Evolutionary conservation across 2,797 vertebrate genomes (phyloP), one percentile per base, ranked within the genome.

Genomic region (Oophaga sylvatica): DNA sequence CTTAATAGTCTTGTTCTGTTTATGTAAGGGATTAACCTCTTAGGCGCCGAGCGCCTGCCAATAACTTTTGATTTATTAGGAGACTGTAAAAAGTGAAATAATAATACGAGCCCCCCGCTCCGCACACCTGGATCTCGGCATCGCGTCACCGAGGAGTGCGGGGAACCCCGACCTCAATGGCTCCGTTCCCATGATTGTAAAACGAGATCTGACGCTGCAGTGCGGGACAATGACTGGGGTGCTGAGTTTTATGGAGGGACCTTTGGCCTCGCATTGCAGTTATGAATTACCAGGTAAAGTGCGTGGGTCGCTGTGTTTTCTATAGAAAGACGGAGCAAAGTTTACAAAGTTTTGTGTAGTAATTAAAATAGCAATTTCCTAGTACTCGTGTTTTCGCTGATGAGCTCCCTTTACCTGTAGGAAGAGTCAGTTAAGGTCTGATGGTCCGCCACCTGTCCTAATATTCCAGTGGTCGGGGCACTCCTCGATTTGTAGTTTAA

Each of bases 11-110:
- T 65, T 82, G 67, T 31, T 65, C n/a, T 11, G 26, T 59, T 70
- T 31, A 80, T 73, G 26, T 65, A 83, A 48, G 60, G 53, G 16
- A 67, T 87, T 81, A 87, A 86, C 85, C 76, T 41, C 45, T 86
- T 80, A 31, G 75, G 13, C 63, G 60, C 84, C 13, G n/a, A 53
- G 73, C n/a, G 60, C 22, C 75, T 60, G 57, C 56, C 78, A 80
- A 80, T 80, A 80, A 80, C 57, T 80, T 76, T 53, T 77, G 75
- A 77, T 77, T 77, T 77, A 77, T 56, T 26, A 56, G 48, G 65
- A 56, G 81, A 83, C 81, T 16, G 10, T 57, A 83, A 59, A 41
- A 53, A 83, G 45, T 56, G 17, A 83, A 83, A 83, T 35, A 59
- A 73, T 59, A 35, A 60, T 35, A 60, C n/a, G 57, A 19, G 31